Percentiles rank a stretch among this genome's conserved stretches.
These are phyloP conservation scores for Sylvicapra grimmia DNA, from an alignment of 2,113 vertebrate genomes.

Conservation along the genomic window DNA sequence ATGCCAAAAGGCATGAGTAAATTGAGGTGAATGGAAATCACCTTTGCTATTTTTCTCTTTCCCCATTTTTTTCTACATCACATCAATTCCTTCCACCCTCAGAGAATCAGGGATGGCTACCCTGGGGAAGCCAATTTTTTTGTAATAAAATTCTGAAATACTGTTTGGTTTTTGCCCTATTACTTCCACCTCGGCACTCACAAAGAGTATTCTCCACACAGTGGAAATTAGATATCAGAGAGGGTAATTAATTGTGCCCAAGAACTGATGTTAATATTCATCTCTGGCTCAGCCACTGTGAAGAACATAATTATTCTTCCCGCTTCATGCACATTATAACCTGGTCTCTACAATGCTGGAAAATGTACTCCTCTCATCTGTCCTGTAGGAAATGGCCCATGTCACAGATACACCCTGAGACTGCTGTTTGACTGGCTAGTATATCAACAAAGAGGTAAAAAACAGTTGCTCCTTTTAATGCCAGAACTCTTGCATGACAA, in stretches of 20 bases:
- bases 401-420: not conserved
- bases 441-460: not conserved
- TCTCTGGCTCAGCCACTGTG: not conserved
- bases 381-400: not conserved
- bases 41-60: not conserved
- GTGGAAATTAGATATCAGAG: not conserved
- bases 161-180: not conserved
- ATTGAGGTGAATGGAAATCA: not conserved
- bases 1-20: not conserved
- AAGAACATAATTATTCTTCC: constrained; percentile 21
- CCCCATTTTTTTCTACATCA: not conserved
- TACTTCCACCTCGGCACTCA: not conserved
- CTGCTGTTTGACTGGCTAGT: not conserved
- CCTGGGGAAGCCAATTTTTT: not conserved
- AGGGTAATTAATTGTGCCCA: not conserved
- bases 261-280: not conserved
- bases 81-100: not conserved
- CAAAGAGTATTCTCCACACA: not conserved
- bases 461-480: not conserved
- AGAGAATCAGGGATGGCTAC: not conserved
- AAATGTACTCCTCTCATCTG: not conserved
- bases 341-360: not conserved
- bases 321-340: not conserved
- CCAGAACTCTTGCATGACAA: not conserved
- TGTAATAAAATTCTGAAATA: not conserved